Conservation (phyloP, 2,888 invertebrate species). For the Salpingus planirostris region DNA sequence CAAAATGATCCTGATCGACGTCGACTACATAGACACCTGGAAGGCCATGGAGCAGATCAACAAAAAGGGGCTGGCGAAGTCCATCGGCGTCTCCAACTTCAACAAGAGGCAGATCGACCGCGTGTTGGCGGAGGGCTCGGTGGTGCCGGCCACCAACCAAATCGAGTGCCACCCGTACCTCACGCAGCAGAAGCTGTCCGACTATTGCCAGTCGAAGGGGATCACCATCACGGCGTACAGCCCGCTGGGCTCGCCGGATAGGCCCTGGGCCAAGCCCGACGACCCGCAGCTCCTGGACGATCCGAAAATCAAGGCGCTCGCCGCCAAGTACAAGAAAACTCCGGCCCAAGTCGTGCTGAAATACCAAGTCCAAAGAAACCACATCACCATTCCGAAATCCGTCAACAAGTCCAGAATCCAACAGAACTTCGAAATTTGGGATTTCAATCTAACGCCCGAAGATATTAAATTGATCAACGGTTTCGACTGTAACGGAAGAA, state of each 20-base stretch:
- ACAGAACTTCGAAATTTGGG: constrained; percentile 64
- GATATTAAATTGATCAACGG: constrained; percentile 59
- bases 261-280: constrained; percentile 70
- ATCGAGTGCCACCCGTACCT: constrained; percentile 78
- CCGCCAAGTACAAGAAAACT: constrained; percentile 55
- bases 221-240: constrained; percentile 74
- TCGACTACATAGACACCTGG: constrained; percentile 68
- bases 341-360: constrained; percentile 63
- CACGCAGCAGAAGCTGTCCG: constrained; percentile 59
- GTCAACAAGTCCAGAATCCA: constrained; percentile 62
- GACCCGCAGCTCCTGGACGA: constrained; percentile 68
- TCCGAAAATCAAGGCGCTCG: constrained; percentile 55
- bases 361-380: constrained; percentile 52
- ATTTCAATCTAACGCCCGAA: constrained; percentile 61
- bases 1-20: constrained; percentile 42
- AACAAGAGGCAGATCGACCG: constrained; percentile 33
- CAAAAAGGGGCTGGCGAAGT: constrained; percentile 52
- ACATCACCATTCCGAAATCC: constrained; percentile 70
- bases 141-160: constrained; percentile 55
- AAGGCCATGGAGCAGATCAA: constrained; percentile 67
- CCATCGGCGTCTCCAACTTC: constrained; percentile 25
- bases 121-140: constrained; percentile 50
- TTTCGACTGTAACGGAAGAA: constrained; percentile 61
- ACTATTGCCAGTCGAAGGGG: constrained; percentile 56
- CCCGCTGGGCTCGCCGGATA: constrained; percentile 73